Evolutionary conservation across 2,888 invertebrate genomes (phyloP), one percentile per base, ranked within the genome.

Genomic region (Dryobotodes eremita): DNA sequence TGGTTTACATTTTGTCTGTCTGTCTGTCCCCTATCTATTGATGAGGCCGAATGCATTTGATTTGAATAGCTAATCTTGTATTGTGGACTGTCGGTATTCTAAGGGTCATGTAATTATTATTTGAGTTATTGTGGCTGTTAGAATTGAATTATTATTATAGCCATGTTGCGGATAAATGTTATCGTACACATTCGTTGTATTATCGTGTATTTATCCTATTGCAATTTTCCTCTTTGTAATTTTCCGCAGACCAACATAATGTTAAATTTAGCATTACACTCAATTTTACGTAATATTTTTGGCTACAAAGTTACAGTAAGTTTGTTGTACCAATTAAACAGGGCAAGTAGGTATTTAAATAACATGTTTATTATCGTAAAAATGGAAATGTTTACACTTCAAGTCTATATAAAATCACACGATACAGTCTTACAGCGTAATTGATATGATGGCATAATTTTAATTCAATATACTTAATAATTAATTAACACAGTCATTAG

Each of bases 1-100:
- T 95, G 96, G 95, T 94, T 95, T 94, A 95, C 91, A 93, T 92
- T 91, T 89, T 92, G 92, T 93, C 92, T 92, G 92, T 91, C 91
- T 91, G 92, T 91, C 89, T 84, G 89, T 90, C 91, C 92, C 91
- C 91, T 84, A 88, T 87, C 87, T 83, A 86, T 89, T 78, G 88
- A 83, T 82, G 78, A 83, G 84, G 84, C 84, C 85, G 85, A 89
- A 91, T 92, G 92, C 90, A 81, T 93, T 93, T 93, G 94, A 94
- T 93, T 94, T 93, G 90, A 92, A 94, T 93, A 89, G 89, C 80
- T 92, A 93, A 93, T 92, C 92, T 91, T 87, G 74, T 85, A 80
- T 79, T 71, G 62, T 50, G 42, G 66, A 65, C 78, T 79, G 74
- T 66, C 79, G 81, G 73, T 72, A 85, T 86, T 79, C 72, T 65